These are phyloP conservation scores for Pithys albifrons DNA, from an alignment of 2,113 vertebrate genomes.

Conservation along the genomic window DNA sequence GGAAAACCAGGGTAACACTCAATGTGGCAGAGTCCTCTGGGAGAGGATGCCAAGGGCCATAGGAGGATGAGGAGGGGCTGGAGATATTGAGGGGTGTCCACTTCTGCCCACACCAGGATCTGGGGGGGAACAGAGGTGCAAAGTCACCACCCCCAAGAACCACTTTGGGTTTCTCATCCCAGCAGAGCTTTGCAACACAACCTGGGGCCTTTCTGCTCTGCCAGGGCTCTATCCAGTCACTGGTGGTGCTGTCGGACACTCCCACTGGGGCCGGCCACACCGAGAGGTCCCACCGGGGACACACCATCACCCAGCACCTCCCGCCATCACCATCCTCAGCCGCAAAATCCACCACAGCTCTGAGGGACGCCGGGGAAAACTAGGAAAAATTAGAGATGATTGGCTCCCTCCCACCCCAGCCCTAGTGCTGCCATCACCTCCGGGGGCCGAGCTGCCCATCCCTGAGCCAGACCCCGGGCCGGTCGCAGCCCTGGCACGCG, in stretches of 20 bases:
- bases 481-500: not conserved
- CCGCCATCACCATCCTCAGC: not conserved
- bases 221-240: not conserved
- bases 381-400: not conserved
- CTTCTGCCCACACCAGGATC: rapidly evolving
- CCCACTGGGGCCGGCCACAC: not conserved
- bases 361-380: not conserved
- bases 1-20: not conserved
- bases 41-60: not conserved
- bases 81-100: not conserved
- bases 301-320: not conserved
- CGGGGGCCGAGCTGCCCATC: not conserved
- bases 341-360: not conserved
- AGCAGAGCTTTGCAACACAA: not conserved
- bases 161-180: not conserved
- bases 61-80: not conserved
- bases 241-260: not conserved
- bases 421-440: not conserved
- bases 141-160: not conserved
- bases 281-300: not conserved
- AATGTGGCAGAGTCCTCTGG: rapidly evolving
- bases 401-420: not conserved
- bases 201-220: not conserved
- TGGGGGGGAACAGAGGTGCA: not conserved
- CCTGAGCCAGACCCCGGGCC: not conserved